A percentile compares a stretch with the other conserved stretches of the same genome.
Conservation (phyloP, 2,888 invertebrate species). For the Xestia xanthographa region DNA sequence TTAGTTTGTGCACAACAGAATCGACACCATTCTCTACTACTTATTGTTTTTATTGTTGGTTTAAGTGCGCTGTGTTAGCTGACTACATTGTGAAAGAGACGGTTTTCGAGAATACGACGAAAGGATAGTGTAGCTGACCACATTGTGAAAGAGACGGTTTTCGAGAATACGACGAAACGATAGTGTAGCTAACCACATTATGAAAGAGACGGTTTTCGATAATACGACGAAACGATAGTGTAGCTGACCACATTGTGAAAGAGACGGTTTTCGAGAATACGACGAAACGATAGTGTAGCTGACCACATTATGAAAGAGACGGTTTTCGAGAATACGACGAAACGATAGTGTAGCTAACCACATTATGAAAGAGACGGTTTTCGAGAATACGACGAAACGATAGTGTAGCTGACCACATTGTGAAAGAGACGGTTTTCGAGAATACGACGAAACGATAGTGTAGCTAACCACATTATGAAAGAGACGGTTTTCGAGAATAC, state of each 20-base stretch:
- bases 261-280: background rate
- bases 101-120: background rate
- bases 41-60: constrained; percentile 34
- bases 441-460: background rate
- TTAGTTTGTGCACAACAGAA: too few relatives aligned
- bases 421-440: constrained; percentile 12
- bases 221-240: background rate
- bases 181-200: constrained; percentile 15
- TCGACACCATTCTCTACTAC: too few relatives aligned
- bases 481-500: background rate
- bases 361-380: constrained; percentile 20
- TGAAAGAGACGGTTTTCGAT: constrained; percentile 11
- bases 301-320: constrained; percentile 28
- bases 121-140: constrained; percentile 10
- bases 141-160: constrained; percentile 20
- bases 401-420: constrained; percentile 16
- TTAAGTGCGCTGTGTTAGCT: constrained; percentile 2
- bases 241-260: constrained; percentile 30
- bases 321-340: background rate
- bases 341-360: constrained; percentile 2
- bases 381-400: background rate
- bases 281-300: background rate
- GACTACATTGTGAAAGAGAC: constrained; percentile 27
- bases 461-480: constrained; percentile 29
- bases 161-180: background rate